These are phyloP conservation scores for Hephaestus fuliginosus DNA, from an alignment of 2,797 vertebrate species.

Conservation along the genomic window DNA sequence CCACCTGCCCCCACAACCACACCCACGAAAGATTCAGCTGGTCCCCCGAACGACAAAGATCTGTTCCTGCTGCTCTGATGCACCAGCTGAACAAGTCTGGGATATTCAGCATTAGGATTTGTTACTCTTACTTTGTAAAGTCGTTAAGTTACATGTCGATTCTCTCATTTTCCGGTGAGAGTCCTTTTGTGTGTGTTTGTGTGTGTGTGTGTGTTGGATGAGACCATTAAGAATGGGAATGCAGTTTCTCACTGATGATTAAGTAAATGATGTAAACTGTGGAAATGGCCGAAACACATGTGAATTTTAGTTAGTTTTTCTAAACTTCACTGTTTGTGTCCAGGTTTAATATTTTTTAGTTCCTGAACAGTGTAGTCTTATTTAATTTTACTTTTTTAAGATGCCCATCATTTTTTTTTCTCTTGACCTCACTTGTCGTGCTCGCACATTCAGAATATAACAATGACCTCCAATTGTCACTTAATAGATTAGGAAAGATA, in stretches of 20 bases:
- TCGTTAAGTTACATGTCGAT: conserved; percentile 47
- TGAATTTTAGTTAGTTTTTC: not conserved
- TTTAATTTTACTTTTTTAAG: not conserved
- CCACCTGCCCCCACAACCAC: not conserved
- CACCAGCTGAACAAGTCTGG: conserved; percentile 57
- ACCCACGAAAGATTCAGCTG: conserved; percentile 50
- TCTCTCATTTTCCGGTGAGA: conserved; percentile 35
- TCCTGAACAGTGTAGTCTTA: conserved; percentile 13
- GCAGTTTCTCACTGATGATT: conserved; percentile 15
- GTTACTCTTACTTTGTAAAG: conserved; percentile 58
- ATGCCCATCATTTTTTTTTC: not conserved
- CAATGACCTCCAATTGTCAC: not conserved
- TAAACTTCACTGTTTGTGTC: conserved; percentile 10
- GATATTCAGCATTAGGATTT: conserved; percentile 81
- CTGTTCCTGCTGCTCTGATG: conserved; percentile 40
- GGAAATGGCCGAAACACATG: not conserved
- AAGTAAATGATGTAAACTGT: not conserved
- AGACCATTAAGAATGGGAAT: conserved; percentile 64
- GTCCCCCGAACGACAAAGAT: conserved; percentile 59
- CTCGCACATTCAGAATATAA: conserved; percentile 26
- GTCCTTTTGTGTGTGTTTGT: conserved; percentile 23
- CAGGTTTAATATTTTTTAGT: not conserved
- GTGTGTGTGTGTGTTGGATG: conserved; percentile 25
- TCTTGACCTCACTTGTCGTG: not conserved
- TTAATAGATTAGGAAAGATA: not conserved